Evolutionary conservation across 2,797 vertebrate genomes (phyloP).

Genomic region (Kryptopterus vitreolus): DNA sequence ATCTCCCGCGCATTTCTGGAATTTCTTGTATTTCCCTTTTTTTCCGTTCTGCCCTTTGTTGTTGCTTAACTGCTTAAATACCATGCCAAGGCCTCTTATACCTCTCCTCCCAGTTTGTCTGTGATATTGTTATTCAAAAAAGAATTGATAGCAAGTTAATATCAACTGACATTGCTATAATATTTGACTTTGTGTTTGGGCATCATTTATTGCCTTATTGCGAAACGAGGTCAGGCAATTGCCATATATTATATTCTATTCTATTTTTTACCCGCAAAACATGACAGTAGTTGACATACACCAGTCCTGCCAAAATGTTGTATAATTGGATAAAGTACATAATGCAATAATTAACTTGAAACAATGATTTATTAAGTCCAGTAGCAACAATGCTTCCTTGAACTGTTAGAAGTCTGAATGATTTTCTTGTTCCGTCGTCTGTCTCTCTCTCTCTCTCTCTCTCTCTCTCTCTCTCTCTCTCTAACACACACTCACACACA

Average conservation of each 20-base stretch:
- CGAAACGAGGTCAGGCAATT: not conserved
- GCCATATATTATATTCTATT: not conserved
- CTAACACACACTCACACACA: not conserved
- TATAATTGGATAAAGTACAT: not conserved
- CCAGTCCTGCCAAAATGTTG: not conserved
- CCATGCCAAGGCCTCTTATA: constrained; percentile 48
- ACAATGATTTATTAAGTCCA: not conserved
- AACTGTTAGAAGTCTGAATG: constrained; percentile 22
- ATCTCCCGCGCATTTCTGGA: constrained; percentile 81
- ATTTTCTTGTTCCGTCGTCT: not conserved
- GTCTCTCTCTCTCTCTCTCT: too few species aligned
- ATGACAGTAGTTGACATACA: constrained; percentile 8
- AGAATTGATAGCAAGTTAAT: constrained; percentile 34
- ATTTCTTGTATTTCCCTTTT: constrained; percentile 78
- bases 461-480: too few species aligned
- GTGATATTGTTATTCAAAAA: constrained; percentile 20
- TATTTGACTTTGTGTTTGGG: constrained; percentile 16
- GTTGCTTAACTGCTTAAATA: constrained; percentile 60
- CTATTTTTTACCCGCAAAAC: not conserved
- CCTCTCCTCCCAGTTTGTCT: constrained; percentile 11
- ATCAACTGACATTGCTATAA: constrained; percentile 18
- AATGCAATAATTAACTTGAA: constrained; percentile 9
- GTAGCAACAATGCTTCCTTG: constrained; percentile 5
- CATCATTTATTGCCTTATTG: constrained; percentile 19
- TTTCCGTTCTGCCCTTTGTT: constrained; percentile 59